Conservation (phyloP, 1,140 invertebrate genomes). For the Melipona quadrifasciata region DNA sequence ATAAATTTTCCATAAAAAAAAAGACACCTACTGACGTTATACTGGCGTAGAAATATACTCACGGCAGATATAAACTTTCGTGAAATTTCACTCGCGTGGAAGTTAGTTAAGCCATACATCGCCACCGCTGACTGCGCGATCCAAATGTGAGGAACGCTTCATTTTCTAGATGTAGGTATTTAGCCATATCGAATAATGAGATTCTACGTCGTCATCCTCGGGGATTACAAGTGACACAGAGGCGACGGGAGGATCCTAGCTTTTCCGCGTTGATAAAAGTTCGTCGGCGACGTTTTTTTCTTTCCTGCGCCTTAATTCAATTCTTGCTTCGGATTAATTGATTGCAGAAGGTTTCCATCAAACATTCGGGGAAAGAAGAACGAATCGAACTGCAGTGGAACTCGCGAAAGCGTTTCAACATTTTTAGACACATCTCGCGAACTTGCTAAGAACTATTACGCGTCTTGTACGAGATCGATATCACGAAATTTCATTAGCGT, state of each 20-base stretch:
- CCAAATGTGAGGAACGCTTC: not conserved
- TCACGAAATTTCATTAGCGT: not conserved
- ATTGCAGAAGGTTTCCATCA: not conserved
- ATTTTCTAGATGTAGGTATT: slow-evolving; percentile 1
- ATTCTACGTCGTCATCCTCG: not conserved
- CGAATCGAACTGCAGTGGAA: not conserved
- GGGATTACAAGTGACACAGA: not conserved
- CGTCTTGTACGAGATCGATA: not conserved
- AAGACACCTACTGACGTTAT: not conserved
- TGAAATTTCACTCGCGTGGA: not conserved
- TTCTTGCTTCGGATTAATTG: not conserved
- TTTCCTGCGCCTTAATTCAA: not conserved
- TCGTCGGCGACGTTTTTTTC: not conserved
- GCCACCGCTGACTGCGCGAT: not conserved
- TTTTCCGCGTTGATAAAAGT: not conserved
- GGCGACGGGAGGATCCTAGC: not conserved
- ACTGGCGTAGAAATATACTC: not conserved
- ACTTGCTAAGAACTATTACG: too few relatives aligned
- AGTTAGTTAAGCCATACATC: not conserved
- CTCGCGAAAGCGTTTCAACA: not conserved
- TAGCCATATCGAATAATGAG: slow-evolving; percentile 5
- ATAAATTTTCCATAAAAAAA: not conserved
- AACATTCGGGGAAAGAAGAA: not conserved
- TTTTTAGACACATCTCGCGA: not conserved
- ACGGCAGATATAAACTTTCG: not conserved